These are phyloP conservation scores for Bolinopsis microptera DNA, from an alignment of 37 sponge, comb jelly and placozoan species.

Conservation along the genomic window DNA sequence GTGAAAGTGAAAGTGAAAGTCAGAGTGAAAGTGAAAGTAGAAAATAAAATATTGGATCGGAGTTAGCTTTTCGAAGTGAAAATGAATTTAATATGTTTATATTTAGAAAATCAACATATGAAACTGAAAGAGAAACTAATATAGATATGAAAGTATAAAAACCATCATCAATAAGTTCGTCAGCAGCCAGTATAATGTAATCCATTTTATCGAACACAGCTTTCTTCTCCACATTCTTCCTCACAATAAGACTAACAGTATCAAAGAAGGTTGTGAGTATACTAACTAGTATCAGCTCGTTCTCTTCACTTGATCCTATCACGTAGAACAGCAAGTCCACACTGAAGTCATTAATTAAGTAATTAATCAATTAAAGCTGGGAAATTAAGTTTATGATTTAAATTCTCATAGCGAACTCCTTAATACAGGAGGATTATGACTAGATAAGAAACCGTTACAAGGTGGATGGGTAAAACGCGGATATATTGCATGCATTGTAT, in stretches of 20 bases:
- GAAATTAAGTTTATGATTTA: too few relatives aligned
- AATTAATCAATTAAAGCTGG: not conserved
- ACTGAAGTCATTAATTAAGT: constrained; percentile 22
- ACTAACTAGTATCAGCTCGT: constrained; percentile 15
- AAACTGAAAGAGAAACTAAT: not conserved
- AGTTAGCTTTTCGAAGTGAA: too few relatives aligned
- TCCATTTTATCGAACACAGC: constrained; percentile 52
- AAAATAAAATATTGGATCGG: too few relatives aligned
- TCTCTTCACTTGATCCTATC: constrained; percentile 21
- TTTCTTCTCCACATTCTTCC: constrained; percentile 67
- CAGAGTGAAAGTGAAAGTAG: not conserved
- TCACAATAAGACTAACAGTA: not conserved
- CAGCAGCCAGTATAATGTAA: constrained; percentile 14
- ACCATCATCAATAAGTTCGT: constrained; percentile 34
- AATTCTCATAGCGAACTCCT: too few relatives aligned
- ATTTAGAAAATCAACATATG: too few relatives aligned
- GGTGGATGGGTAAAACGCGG: too few relatives aligned
- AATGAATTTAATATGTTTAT: too few relatives aligned
- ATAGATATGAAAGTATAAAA: not conserved
- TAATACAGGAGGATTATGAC: too few relatives aligned
- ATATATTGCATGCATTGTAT: too few relatives aligned
- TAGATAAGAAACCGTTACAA: too few relatives aligned
- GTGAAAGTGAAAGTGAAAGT: not conserved
- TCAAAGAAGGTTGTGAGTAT: constrained; percentile 55
- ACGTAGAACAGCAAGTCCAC: constrained; percentile 48